Base-by-base conservation (phyloP, 2,797 vertebrate genomes). In the Paguma larvata region DNA sequence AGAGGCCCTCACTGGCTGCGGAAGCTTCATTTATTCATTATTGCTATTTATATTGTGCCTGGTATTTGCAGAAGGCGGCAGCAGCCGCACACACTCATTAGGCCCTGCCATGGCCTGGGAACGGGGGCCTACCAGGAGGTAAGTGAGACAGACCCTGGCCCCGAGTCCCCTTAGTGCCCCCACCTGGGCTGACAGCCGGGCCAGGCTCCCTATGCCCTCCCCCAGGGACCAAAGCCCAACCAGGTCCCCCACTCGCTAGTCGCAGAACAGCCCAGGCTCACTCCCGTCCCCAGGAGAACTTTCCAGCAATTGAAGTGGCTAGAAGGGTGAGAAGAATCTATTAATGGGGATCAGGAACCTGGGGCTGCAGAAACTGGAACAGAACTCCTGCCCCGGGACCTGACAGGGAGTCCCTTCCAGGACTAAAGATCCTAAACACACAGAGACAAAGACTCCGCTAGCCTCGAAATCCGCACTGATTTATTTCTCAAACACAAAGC, bases 11-110 rank as follows among this genome's bases (percentile, higher is more conserved):
- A 0, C 87, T 78, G 94, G 38, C 95, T 56, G 89, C 59, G 0
- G 94, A 92, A 89, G 95, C 94, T 94, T 95, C 97, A 72, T 98
- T 97, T 98, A 95, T 93, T 95, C 97, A 93, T 97, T 96, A 97
- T 86, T 95, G 94, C 97, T 97, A 97, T 97, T 98, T 97, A 95
- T 95, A 96, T 73, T 95, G 89, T 14, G 68, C 77, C 94, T 97
- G 97, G 92, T 98, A 94, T 98, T 98, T 97, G 96, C 97, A 96
- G 93, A 98, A 86, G 91, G 48, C 93, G 87, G 79, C 62, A 53
- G 88, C 79, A 73, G 83, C 91, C 56, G 0, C 82, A 32, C 73
- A 48, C 72, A 32, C 78, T 96, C 85, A 67, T 96, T 86, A 93
- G 93, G 51, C 59, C 68, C 70, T 6, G 2, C 84, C 34, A 8